These are phyloP conservation scores for Ceratitis capitata DNA, from an alignment of 1,140 invertebrate species.

Conservation along the genomic window DNA sequence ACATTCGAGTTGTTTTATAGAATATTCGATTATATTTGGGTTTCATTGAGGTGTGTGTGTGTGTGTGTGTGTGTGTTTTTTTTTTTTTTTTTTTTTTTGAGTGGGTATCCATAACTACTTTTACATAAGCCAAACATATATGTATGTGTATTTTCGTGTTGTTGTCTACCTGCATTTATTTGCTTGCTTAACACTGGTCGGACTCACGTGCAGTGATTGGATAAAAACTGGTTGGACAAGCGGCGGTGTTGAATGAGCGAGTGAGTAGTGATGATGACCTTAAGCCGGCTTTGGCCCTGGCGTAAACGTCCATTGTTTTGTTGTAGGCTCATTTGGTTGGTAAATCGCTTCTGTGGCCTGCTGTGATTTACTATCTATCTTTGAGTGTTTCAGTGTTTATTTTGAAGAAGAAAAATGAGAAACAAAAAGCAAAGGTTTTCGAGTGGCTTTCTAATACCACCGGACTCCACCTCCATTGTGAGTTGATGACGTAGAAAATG, in stretches of 20 bases:
- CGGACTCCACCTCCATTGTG: background rate
- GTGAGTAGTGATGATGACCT: background rate
- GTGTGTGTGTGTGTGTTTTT: background rate
- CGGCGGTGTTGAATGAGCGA: background rate
- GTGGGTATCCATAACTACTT: too few relatives aligned
- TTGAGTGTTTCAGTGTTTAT: background rate
- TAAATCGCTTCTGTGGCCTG: background rate
- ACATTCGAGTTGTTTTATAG: too few relatives aligned
- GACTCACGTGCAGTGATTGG: background rate
- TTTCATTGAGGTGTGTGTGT: background rate
- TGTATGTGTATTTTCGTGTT: too few relatives aligned
- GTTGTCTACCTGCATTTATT: background rate
- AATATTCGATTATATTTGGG: background rate
- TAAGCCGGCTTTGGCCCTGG: background rate
- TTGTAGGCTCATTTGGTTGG: background rate
- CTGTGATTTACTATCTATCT: constrained; percentile 7
- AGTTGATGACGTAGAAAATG: background rate
- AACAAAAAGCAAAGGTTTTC: background rate
- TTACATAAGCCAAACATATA: too few relatives aligned
- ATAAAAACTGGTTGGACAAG: constrained; percentile 7
- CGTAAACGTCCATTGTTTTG: background rate
- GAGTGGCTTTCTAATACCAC: background rate
- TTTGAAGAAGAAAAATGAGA: background rate
- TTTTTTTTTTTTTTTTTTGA: too few relatives aligned
- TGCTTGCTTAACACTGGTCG: too few relatives aligned